phyloP scores from a whole-genome alignment of 2,888 invertebrate genomes.

The Sphecodes monilicornis region DNA sequence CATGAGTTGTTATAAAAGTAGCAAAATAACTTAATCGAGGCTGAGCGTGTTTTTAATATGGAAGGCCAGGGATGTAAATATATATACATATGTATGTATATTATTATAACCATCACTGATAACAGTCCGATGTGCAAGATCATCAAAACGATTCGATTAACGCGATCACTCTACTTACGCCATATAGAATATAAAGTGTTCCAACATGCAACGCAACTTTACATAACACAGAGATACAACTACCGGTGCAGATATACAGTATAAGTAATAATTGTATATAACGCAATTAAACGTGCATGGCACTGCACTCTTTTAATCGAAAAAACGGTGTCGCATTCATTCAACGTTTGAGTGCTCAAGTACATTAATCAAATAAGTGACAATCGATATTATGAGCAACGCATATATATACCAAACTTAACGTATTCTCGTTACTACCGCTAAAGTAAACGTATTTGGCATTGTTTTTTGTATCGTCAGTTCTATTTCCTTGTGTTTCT shows the following conservation, averaged over 20 bases:
- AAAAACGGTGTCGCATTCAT: slow-evolving; percentile 23
- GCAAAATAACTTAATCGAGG: slow-evolving; percentile 83
- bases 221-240: slow-evolving; percentile 1
- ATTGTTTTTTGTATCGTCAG: slow-evolving; percentile 40
- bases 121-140: slow-evolving; percentile 66
- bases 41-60: slow-evolving; percentile 76
- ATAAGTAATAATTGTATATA: slow-evolving; percentile 15
- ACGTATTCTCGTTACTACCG: slow-evolving; percentile 15
- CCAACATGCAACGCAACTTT: slow-evolving; percentile 19
- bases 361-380: slow-evolving; percentile 27
- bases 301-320: slow-evolving; percentile 28
- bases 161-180: slow-evolving; percentile 15
- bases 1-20: slow-evolving; percentile 81
- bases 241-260: not conserved
- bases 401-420: slow-evolving; percentile 44
- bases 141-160: slow-evolving; percentile 42
- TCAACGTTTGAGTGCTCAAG: slow-evolving; percentile 11
- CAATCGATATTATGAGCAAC: slow-evolving; percentile 3
- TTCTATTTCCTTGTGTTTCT: slow-evolving; percentile 20
- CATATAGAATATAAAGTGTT: slow-evolving; percentile 10
- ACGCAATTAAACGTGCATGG: slow-evolving; percentile 17
- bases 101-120: slow-evolving; percentile 45
- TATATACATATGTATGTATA: slow-evolving; percentile 24
- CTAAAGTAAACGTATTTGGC: slow-evolving; percentile 35
- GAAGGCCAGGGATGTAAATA: slow-evolving; percentile 73